Base-by-base conservation (phyloP, 2,888 invertebrate genomes). In the Tenthredo distinguenda region DNA sequence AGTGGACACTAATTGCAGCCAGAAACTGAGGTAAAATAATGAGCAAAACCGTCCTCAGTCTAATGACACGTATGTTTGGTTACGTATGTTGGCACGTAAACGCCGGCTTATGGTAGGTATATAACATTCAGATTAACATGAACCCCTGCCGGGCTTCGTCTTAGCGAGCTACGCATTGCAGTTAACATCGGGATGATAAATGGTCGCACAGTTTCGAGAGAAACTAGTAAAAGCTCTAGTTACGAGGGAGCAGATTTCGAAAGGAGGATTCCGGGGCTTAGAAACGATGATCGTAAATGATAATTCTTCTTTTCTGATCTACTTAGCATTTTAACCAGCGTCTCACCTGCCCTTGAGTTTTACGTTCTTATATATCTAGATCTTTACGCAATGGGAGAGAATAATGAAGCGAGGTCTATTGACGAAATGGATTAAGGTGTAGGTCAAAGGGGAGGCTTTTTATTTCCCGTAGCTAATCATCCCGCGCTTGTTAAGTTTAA, bases 11-110 rank as follows among this genome's bases (percentile, higher is more conserved):
- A 82, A 82, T 82, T 82, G 82, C 65, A 62, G 15, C 65, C 82
- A 65, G 82, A 65, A 82, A 65, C 65, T 40, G 82, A 65, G 65
- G 40, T 82, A 65, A 82, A 82, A 82, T 82, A 82, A 82, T 82
- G 82, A 82, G 62, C 65, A 82, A 82, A 43, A 43, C 82, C 65
- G 62, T 40, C 43, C 40, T 34, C 82, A 26, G 65, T 62, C 65
- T 82, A 82, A 82, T 82, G 82, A 43, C 65, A 82, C 65, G 65
- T 65, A 26, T 40, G 82, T 82, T 82, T 65, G 82, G 34, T 40
- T 40, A 82, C 82, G 65, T 62, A 65, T 82, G 62, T 82, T 65
- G 65, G 62, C 62, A 65, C 65, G 65, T 40, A 65, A 82, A 65
- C 65, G 37, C 65, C 18, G 26, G 65, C 82, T 82, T 65, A 62